Evolutionary conservation across 2,113 vertebrate species (phyloP).

Genomic region (Xenus cinereus): DNA sequence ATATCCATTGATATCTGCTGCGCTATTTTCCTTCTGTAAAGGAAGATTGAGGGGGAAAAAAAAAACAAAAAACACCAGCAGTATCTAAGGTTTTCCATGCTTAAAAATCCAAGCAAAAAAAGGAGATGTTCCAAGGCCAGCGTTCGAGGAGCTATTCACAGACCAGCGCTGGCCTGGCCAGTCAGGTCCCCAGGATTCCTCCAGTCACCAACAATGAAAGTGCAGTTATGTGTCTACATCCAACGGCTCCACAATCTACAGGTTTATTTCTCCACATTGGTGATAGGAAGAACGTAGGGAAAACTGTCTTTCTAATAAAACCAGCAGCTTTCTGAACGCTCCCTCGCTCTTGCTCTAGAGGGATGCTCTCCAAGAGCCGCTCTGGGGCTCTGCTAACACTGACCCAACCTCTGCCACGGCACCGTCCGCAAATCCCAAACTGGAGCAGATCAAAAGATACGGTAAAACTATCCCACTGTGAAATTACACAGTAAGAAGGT

Average conservation of each 20-base stretch:
- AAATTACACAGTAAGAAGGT: not conserved
- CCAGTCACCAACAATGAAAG: too few species aligned
- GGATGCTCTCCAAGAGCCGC: not conserved
- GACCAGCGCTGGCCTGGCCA: not conserved
- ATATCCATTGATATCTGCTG: not conserved
- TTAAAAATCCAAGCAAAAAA: not conserved
- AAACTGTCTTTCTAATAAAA: not conserved
- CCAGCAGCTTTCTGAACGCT: not conserved
- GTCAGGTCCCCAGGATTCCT: not conserved
- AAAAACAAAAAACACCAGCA: not conserved
- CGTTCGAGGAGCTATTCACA: not conserved
- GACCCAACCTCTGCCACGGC: not conserved
- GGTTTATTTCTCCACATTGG: not conserved
- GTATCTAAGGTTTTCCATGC: not conserved
- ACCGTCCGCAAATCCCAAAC: not conserved
- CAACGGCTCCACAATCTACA: not conserved
- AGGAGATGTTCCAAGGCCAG: not conserved
- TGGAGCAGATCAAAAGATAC: not conserved
- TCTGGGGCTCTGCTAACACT: not conserved
- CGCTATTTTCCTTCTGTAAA: not conserved
- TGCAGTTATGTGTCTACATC: not conserved
- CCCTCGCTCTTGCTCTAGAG: not conserved
- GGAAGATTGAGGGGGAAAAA: accelerated
- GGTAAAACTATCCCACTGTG: not conserved
- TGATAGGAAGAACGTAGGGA: not conserved